Conservation (phyloP, 2,797 vertebrate species). For the Falco rusticolus region DNA sequence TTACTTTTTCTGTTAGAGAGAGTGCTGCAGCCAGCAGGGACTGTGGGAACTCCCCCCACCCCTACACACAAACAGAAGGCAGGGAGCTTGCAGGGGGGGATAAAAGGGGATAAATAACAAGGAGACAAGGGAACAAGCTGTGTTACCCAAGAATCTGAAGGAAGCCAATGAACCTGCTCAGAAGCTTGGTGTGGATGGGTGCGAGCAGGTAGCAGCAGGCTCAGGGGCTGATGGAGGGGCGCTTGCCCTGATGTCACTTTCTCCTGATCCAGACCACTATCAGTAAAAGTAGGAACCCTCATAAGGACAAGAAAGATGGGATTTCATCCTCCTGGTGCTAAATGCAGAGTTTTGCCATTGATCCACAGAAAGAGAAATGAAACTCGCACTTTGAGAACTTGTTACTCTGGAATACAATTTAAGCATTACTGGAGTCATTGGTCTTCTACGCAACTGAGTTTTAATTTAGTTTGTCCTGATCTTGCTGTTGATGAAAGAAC, state of each 20-base stretch:
- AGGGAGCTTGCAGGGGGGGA: background rate
- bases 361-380: background rate
- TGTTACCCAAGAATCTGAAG: background rate
- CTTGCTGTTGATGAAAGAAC: background rate
- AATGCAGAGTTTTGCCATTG: background rate
- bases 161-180: background rate
- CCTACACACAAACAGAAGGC: background rate
- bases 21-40: background rate
- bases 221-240: background rate
- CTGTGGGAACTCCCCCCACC: background rate
- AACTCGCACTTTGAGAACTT: background rate
- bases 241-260: background rate
- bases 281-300: background rate
- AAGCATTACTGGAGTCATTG: background rate
- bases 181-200: background rate
- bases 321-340: background rate
- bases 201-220: background rate
- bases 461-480: background rate
- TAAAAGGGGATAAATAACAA: background rate
- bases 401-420: background rate
- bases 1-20: background rate
- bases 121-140: background rate
- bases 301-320: background rate
- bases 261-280: background rate
- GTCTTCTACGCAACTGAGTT: background rate